Evolutionary conservation across 2,888 invertebrate species (phyloP).

Genomic region (Lissonota sp.): DNA sequence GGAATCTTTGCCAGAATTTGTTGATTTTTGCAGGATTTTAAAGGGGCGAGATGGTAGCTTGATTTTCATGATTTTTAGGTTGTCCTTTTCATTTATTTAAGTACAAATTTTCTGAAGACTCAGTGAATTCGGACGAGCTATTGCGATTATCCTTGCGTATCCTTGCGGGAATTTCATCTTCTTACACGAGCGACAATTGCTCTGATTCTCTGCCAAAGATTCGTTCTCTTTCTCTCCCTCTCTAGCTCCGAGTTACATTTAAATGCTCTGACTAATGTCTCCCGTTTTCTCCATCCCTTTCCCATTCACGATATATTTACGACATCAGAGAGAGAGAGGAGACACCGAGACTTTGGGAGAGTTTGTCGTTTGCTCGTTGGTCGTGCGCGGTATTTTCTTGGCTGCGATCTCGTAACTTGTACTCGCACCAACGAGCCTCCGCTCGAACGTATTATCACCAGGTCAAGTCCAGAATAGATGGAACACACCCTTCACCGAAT

Average conservation of each 20-base stretch:
- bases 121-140: conserved; percentile 20
- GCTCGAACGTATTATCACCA: conserved; percentile 1
- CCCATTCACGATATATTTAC: conserved; percentile 55
- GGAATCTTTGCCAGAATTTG: not conserved
- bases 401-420: conserved; percentile 55
- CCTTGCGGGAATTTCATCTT: conserved; percentile 13
- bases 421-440: conserved; percentile 30
- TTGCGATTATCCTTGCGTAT: conserved; percentile 22
- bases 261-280: conserved; percentile 77
- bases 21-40: not conserved
- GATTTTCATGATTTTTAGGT: too few species aligned
- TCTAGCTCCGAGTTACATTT: conserved; percentile 71
- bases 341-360: conserved; percentile 38
- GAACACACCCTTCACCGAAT: too few species aligned
- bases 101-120: conserved; percentile 12
- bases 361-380: conserved; percentile 18
- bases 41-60: too few species aligned
- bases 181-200: conserved; percentile 22
- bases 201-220: conserved; percentile 53
- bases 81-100: conserved; percentile 23
- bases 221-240: conserved; percentile 30
- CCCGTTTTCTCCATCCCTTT: conserved; percentile 59
- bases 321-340: conserved; percentile 57
- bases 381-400: conserved; percentile 27
- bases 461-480: too few species aligned